Evolutionary conservation across 2,888 invertebrate genomes (phyloP), one percentile per base, ranked within the genome.

Genomic region (Calameuta filiformis): DNA sequence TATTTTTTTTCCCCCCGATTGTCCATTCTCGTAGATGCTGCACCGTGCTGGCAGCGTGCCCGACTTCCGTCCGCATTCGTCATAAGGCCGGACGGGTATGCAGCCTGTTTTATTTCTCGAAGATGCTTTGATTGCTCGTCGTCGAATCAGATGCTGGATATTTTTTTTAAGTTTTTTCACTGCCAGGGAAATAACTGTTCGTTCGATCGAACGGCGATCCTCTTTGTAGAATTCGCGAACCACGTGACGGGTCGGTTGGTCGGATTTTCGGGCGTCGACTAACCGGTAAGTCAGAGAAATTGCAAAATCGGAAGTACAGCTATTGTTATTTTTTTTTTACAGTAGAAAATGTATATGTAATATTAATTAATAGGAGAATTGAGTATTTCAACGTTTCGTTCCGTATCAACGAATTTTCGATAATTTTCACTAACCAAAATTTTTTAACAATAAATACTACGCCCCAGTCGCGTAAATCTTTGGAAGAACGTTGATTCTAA

Each of bases 91-190:
- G 79, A 74, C 77, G 79, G 80, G 75, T 78, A 79, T 76, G 23
- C 40, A 56, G 23, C 40, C 79, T 6, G 76, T 82, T 76, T 81
- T 80, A 80, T 81, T 81, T 83, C 82, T 81, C 82, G 76, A 76
- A 79, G 76, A 77, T 81, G 81, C 81, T 82, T 83, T 81, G 83
- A 83, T 83, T 83, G 80, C 78, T 79, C 80, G 79, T 81, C 78
- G 79, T 79, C 79, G 81, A 81, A 80, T 56, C 40, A 15, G 40
- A 79, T 79, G 79, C 79, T 75, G 56, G 81, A 81, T 81, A 80
- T 12, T 83, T 80, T 79, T 79, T 81, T 77, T 78, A 74, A 69
- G 78, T 69, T 76, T 76, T 37, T 75, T 77, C 80, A 76, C 79
- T 80, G 79, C 78, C 23, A 69, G 76, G 73, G 77, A 81, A 81